These are phyloP conservation scores for Equus quagga DNA, from an alignment of 2,113 vertebrate genomes.

Conservation along the genomic window DNA sequence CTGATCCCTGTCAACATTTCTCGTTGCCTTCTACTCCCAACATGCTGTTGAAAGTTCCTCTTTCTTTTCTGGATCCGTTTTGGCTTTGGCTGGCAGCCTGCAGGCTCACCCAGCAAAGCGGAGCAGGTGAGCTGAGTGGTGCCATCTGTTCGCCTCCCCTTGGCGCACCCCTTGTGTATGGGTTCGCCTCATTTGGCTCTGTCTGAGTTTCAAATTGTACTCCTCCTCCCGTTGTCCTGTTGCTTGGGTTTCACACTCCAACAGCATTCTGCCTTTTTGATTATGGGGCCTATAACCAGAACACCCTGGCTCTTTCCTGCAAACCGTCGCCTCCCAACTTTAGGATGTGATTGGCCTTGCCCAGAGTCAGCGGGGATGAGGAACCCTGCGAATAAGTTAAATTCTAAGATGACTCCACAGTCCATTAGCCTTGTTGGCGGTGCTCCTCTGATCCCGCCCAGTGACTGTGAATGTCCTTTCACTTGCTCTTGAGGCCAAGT, in stretches of 20 bases:
- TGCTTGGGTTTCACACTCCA: slow-evolving; percentile 51
- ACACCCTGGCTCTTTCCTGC: not conserved
- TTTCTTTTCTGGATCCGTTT: not conserved
- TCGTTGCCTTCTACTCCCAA: not conserved
- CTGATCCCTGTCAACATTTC: not conserved
- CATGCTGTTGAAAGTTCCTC: not conserved
- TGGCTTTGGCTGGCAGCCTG: not conserved
- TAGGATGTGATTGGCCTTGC: not conserved
- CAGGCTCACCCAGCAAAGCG: not conserved
- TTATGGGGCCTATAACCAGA: not conserved
- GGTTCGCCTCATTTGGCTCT: rapidly evolving
- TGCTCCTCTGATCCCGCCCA: not conserved
- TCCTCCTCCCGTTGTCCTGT: not conserved
- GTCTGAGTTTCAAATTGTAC: not conserved
- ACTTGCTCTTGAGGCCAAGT: not conserved
- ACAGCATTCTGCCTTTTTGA: not conserved
- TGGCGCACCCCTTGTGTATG: rapidly evolving
- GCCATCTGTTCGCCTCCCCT: not conserved
- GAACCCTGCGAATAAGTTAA: not conserved
- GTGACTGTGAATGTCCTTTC: not conserved
- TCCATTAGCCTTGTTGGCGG: not conserved
- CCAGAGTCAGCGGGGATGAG: not conserved
- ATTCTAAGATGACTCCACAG: not conserved
- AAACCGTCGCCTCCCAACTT: not conserved
- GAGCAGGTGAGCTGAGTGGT: not conserved